Base-by-base conservation (phyloP, 2,797 vertebrate genomes). In the Spea hammondii region DNA sequence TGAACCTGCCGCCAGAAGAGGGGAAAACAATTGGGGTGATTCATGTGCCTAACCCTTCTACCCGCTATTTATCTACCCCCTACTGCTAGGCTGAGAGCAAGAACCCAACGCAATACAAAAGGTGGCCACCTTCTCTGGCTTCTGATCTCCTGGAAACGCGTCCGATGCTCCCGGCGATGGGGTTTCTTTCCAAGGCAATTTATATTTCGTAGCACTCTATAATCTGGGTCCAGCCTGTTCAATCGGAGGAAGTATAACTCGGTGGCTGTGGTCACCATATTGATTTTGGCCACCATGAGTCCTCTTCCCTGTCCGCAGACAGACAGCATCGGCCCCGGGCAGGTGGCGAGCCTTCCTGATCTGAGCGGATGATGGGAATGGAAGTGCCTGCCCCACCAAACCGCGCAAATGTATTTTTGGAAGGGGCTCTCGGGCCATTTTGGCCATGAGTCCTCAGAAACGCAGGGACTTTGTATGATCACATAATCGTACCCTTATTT, bases 171-270 rank as follows among this genome's bases (percentile, higher is more conserved):
- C 89, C 47, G 89, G 83, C 11, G 51, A 88, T 0, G 91, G 87
- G 11, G 83, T 92, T 84, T 97, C 96, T 32, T 62, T 17, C 98
- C 98, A 99, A 0, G 97, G 98, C 71, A 99, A 92, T 80, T 95
- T 97, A 89, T 90, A 95, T 83, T 94, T 97, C 0, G 93, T 93
- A 0, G 96, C 96, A 0, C 96, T 99, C 81, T 95, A 87, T 4
- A 95, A 94, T 76, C 95, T 93, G 47, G 95, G 88, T 11, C 93
- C 92, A 80, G 84, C 86, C 0, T 86, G 92, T 62, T 81, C 79
- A 6, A 77, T 81, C 68, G 67, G 79, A n/a, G 79, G 74, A 13
- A 67, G 5, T 0, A 14, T 45, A 0, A 91, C 89, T 1, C 91
- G 86, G 0, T 90, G 89, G 73, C 89, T 87, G 65, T 89, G 92